phyloP scores from a whole-genome alignment of 2,113 vertebrate species.

The Dunckerocampus dactyliophorus region DNA sequence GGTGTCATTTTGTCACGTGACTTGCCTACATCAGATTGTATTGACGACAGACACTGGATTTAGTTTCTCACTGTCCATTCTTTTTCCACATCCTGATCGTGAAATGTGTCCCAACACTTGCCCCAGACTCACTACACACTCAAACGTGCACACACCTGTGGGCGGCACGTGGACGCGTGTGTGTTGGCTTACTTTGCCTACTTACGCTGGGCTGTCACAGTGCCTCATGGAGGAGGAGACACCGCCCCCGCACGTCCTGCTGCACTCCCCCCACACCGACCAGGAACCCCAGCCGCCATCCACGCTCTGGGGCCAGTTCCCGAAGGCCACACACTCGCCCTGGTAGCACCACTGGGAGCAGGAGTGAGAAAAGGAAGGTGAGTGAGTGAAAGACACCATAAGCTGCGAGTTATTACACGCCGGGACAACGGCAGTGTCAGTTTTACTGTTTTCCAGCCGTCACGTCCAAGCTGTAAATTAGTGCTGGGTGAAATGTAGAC shows the following conservation, averaged over 20 bases:
- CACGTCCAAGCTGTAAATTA: slow-evolving; percentile 10
- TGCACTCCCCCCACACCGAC: slow-evolving; percentile 97
- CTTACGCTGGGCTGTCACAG: slow-evolving; percentile 99
- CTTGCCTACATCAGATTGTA: too few relatives aligned
- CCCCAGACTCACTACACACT: neutral
- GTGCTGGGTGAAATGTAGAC: slow-evolving; percentile 24
- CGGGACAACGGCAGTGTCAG: slow-evolving; percentile 1
- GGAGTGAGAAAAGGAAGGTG: neutral
- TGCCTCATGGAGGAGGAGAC: slow-evolving; percentile 96
- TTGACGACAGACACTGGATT: too few relatives aligned
- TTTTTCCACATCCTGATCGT: too few relatives aligned
- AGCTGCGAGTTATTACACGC: slow-evolving; percentile 1
- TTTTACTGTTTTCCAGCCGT: slow-evolving; percentile 14
- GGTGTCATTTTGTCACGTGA: too few relatives aligned
- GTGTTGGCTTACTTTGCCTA: slow-evolving; percentile 99
- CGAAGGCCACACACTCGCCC: slow-evolving; percentile 92
- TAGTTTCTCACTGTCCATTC: too few relatives aligned
- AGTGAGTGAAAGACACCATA: slow-evolving; percentile 31
- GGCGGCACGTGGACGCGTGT: slow-evolving; percentile 55
- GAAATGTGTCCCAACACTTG: too few relatives aligned
- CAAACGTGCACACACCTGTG: slow-evolving; percentile 35
- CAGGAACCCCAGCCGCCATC: slow-evolving; percentile 93
- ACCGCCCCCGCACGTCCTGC: slow-evolving; percentile 95
- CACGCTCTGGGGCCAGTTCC: slow-evolving; percentile 90
- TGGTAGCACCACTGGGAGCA: slow-evolving; percentile 93